Evolutionary conservation across 1,140 invertebrate genomes (phyloP).

Genomic region (Galleria mellonella): DNA sequence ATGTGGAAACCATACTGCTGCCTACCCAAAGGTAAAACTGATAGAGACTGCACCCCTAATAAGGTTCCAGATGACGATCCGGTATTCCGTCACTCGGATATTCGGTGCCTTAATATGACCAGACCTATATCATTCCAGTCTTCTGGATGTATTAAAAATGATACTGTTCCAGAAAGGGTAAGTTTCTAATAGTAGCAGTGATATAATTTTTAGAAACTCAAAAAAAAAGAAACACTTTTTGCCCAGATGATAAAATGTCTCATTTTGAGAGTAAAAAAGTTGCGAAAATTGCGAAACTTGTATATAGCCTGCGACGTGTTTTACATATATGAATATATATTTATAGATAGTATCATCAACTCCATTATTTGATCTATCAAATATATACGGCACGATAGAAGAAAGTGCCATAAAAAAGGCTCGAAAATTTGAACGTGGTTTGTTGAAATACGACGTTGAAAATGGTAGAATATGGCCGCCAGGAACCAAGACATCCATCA

Average conservation of each 20-base stretch:
- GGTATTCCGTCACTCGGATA: slow-evolving; percentile 38
- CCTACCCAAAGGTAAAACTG: slow-evolving; percentile 32
- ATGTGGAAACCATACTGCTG: slow-evolving; percentile 48
- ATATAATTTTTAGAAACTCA: background rate
- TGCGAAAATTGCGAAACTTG: too few relatives aligned
- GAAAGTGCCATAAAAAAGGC: slow-evolving; percentile 24
- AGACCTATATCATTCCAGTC: slow-evolving; percentile 43
- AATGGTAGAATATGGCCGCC: slow-evolving; percentile 43
- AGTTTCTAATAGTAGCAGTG: slow-evolving; percentile 5
- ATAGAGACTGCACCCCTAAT: slow-evolving; percentile 32
- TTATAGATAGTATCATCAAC: slow-evolving; percentile 5
- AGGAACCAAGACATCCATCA: slow-evolving; percentile 18
- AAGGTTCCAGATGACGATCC: slow-evolving; percentile 41
- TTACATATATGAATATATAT: slow-evolving; percentile 1
- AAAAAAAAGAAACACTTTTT: too few relatives aligned
- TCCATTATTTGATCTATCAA: slow-evolving; percentile 1
- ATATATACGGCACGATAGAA: slow-evolving; percentile 8
- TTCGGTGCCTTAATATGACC: slow-evolving; percentile 48
- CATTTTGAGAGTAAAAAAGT: too few relatives aligned
- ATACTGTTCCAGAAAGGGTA: slow-evolving; percentile 45
- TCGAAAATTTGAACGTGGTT: slow-evolving; percentile 33
- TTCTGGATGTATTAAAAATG: slow-evolving; percentile 33
- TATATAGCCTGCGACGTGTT: too few relatives aligned
- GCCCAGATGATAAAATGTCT: too few relatives aligned
- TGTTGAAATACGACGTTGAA: slow-evolving; percentile 42